Percentiles rank a stretch among this genome's conserved stretches.
Evolutionary conservation across 2,888 invertebrate genomes (phyloP).

Genomic region (Anagyrus pseudococci): DNA sequence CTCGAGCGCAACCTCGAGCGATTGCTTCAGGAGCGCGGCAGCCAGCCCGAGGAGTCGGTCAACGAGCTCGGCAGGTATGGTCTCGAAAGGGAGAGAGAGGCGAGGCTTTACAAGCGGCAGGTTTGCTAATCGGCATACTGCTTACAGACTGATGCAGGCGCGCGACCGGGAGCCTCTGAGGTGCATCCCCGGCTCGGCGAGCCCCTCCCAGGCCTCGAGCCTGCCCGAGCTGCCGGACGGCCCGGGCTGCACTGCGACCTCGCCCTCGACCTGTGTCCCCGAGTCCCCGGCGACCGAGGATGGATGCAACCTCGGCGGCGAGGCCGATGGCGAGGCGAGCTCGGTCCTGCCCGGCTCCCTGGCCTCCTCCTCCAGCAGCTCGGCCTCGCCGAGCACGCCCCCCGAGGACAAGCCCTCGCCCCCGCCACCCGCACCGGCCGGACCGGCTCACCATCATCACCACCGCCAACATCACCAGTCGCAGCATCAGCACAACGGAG

Average conservation of each 20-base stretch:
- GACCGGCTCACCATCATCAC: constrained; percentile 28
- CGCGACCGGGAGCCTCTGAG: constrained; percentile 68
- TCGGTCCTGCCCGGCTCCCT: constrained; percentile 33
- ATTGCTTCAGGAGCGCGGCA: constrained; percentile 64
- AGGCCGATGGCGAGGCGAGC: constrained; percentile 24
- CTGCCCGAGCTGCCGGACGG: constrained; percentile 68
- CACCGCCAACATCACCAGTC: constrained; percentile 17
- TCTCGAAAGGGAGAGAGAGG: too few relatives aligned
- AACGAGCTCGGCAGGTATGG: constrained; percentile 55
- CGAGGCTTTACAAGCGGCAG: too few relatives aligned
- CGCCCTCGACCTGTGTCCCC: constrained; percentile 38
- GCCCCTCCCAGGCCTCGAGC: constrained; percentile 66
- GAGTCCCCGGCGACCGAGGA: constrained; percentile 31
- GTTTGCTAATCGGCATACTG: too few relatives aligned
- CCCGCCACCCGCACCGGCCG: constrained; percentile 41
- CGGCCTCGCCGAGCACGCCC: constrained; percentile 34
- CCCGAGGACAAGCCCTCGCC: constrained; percentile 39
- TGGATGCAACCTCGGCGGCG: constrained; percentile 4
- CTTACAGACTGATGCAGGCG: constrained; percentile 63
- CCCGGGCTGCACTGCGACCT: constrained; percentile 33
- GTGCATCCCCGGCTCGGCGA: constrained; percentile 51
- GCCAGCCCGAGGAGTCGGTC: constrained; percentile 53
- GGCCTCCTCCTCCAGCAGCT: constrained; percentile 33
- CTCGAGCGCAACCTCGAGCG: constrained; percentile 74
- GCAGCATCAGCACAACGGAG: not conserved